Conservation (phyloP, 2,888 invertebrate genomes). For the Leucoptera coffeella region DNA sequence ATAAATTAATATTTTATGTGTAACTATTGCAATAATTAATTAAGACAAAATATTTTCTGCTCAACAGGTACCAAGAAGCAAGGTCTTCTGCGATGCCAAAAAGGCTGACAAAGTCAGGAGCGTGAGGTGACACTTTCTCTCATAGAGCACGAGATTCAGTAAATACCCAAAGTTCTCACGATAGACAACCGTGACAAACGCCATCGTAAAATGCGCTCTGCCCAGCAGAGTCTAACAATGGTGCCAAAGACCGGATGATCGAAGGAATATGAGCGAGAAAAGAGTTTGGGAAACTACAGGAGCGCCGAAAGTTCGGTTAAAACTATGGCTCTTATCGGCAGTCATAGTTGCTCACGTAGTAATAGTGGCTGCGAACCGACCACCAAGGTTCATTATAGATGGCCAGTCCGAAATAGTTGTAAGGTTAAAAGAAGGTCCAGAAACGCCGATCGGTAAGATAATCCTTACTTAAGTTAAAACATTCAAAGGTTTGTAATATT, state of each 20-base stretch:
- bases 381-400: constrained; percentile 82
- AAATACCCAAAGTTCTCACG: constrained; percentile 5
- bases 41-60: too few species aligned
- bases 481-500: background rate
- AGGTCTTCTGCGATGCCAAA: too few species aligned
- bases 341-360: constrained; percentile 11
- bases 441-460: constrained; percentile 75
- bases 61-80: too few species aligned
- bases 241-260: constrained; percentile 29
- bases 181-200: constrained; percentile 35
- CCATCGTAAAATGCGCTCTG: constrained; percentile 30
- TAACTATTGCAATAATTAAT: too few species aligned
- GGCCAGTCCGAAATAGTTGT: constrained; percentile 89
- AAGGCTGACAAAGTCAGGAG: constrained; percentile 12
- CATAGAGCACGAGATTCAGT: constrained; percentile 16
- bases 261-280: constrained; percentile 16
- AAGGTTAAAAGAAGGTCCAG: constrained; percentile 79
- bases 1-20: too few species aligned
- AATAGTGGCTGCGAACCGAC: constrained; percentile 56
- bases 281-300: constrained; percentile 11
- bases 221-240: constrained; percentile 15
- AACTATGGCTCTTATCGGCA: constrained; percentile 13
- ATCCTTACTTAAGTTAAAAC: constrained; percentile 1
- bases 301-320: constrained; percentile 29
- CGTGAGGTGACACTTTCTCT: constrained; percentile 36